Evolutionary conservation across 2,888 invertebrate genomes (phyloP), one percentile per base, ranked within the genome.

Genomic region (Trilocha varians): DNA sequence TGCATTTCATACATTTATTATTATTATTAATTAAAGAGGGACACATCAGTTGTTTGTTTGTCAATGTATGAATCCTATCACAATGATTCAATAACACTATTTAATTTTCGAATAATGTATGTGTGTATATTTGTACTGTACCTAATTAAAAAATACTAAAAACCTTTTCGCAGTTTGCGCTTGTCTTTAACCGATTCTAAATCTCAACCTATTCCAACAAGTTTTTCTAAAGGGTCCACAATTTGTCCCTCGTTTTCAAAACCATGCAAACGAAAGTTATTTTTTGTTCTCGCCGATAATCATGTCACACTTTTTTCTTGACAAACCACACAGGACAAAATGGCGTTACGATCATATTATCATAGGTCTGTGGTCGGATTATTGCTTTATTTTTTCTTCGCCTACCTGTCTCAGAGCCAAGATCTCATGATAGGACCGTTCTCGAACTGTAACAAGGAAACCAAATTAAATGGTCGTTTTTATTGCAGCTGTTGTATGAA

Each of bases 311-410:
- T 62, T 82, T 85, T 85, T 84, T 84, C 78, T 63, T 53, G 57
- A 49, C 58, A 79, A 85, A 80, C 84, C 85, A 85, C 85, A 85
- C 85, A 83, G 76, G 74, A 83, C 84, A 85, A 83, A 84, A 83
- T 82, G 73, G 84, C 83, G 84, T 84, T 80, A 80, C 84, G 71
- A 82, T 84, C 84, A 83, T 84, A 84, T 85, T 85, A 85, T 76
- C 78, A 75, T 69, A 73, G 73, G 50, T 70, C 73, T 83, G 83
- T 72, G 80, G 82, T 75, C 56, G 77, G 82, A 84, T 83, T 84
- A 84, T 84, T 79, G 75, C 84, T 82, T 80, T 62, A 76, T 78
- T 84, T 85, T 80, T 84, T 82, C 65, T 59, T 68, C 66, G 62
- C 76, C 79, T 84, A 84, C 84, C 84, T 83, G 84, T 78, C 70